Conservation (phyloP, 2,797 vertebrate genomes). For the Tenualosa thibaudeaui region DNA sequence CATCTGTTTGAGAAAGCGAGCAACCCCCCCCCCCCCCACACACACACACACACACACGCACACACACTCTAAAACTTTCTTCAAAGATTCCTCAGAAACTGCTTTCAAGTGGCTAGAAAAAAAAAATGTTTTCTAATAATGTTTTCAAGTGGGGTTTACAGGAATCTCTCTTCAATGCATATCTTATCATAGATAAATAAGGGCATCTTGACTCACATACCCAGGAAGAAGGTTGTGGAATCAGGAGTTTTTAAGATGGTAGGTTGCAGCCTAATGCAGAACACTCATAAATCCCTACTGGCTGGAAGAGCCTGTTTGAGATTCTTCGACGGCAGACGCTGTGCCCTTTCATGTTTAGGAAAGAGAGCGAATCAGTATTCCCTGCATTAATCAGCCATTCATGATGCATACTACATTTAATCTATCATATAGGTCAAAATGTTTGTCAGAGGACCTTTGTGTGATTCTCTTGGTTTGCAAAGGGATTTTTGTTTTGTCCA, state of each 20-base stretch:
- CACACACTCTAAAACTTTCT: neutral
- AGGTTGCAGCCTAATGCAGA: neutral
- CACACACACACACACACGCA: too few relatives aligned
- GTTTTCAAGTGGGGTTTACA: neutral
- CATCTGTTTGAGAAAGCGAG: neutral
- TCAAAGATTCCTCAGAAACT: neutral
- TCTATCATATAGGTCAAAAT: constrained; percentile 20
- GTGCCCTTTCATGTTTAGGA: constrained; percentile 17
- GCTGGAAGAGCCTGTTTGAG: constrained; percentile 40
- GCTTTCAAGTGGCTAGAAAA: neutral
- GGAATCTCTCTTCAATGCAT: neutral
- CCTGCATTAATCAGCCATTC: neutral
- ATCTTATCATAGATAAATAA: neutral
- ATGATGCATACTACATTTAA: constrained; percentile 6
- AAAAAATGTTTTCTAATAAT: neutral
- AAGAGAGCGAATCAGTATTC: neutral
- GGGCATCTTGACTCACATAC: neutral
- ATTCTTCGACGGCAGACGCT: constrained; percentile 33
- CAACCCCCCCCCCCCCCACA: too few relatives aligned
- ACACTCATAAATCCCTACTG: constrained; percentile 28
- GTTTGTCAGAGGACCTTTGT: neutral
- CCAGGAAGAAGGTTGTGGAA: neutral
- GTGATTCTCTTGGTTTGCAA: neutral
- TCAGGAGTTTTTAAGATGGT: constrained; percentile 13
- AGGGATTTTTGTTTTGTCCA: neutral